Percentiles rank a stretch among this genome's conserved stretches.
phyloP scores from a whole-genome alignment of 1,140 invertebrate species.

The Pantala flavescens region DNA sequence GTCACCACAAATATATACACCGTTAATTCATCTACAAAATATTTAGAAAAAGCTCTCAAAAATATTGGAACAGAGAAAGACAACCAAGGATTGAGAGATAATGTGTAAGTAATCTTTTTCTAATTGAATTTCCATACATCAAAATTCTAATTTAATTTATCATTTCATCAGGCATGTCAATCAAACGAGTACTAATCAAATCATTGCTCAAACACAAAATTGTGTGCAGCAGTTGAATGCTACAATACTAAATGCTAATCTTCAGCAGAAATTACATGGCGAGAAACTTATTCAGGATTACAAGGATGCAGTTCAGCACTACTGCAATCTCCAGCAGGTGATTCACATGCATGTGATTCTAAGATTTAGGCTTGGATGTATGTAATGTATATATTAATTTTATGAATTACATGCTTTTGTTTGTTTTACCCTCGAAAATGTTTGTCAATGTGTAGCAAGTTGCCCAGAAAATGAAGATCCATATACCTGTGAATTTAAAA shows the following conservation, averaged over 20 bases:
- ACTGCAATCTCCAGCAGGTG: slow-evolving; percentile 68
- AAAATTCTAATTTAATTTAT: slow-evolving; percentile 13
- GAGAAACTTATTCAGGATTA: slow-evolving; percentile 73
- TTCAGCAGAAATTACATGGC: slow-evolving; percentile 68
- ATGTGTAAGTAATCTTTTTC: slow-evolving; percentile 42
- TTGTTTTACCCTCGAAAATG: too few species aligned
- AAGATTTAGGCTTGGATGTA: background rate
- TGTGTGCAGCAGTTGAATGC: slow-evolving; percentile 58
- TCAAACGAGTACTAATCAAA: slow-evolving; percentile 65
- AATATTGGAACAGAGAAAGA: slow-evolving; percentile 67
- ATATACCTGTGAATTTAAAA: slow-evolving; percentile 37
- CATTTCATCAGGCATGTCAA: slow-evolving; percentile 54
- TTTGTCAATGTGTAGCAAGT: slow-evolving; percentile 49
- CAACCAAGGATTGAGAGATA: slow-evolving; percentile 49
- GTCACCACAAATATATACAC: slow-evolving; percentile 69
- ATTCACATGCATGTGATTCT: slow-evolving; percentile 12
- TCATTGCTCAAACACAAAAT: slow-evolving; percentile 58
- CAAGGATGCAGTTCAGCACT: slow-evolving; percentile 63
- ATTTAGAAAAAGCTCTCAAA: slow-evolving; percentile 61
- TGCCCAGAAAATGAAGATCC: slow-evolving; percentile 63
- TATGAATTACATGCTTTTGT: too few species aligned
- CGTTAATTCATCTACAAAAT: slow-evolving; percentile 56
- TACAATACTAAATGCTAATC: slow-evolving; percentile 53
- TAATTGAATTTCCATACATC: background rate
- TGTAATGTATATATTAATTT: too few species aligned